These are phyloP conservation scores for Pedicia rivosa DNA, from an alignment of 2,888 invertebrate genomes.

Conservation along the genomic window DNA sequence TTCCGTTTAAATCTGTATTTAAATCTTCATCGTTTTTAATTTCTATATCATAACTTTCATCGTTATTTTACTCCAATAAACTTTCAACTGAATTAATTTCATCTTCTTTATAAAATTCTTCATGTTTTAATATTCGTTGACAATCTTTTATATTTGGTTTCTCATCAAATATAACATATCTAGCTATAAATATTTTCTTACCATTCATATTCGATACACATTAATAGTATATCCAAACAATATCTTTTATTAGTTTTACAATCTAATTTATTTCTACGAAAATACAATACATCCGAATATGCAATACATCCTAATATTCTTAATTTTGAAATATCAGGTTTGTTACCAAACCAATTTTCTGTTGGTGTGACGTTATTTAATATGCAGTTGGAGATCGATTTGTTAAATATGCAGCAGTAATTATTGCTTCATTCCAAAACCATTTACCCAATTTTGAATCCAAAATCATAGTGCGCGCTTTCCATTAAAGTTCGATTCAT, in stretches of 20 bases:
- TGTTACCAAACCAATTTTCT: background rate
- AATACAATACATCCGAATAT: background rate
- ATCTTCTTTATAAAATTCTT: no score
- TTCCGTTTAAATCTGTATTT: no score
- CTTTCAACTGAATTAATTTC: no score
- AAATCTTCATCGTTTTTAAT: no score
- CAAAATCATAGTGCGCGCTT: slow-evolving; percentile 9
- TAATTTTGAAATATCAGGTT: background rate
- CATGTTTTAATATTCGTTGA: no score
- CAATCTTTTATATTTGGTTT: no score
- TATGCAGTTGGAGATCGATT: slow-evolving; percentile 3
- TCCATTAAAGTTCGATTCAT: slow-evolving; percentile 7
- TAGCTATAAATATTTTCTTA: no score
- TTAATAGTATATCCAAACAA: no score
- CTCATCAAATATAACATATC: no score
- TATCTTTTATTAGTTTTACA: background rate
- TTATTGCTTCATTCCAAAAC: slow-evolving; percentile 6
- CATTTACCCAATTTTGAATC: slow-evolving; percentile 8
- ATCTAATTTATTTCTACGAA: background rate
- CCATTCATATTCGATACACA: no score
- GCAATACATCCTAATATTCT: background rate
- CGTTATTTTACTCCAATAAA: no score
- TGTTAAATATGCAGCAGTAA: slow-evolving; percentile 1
- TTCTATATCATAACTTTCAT: no score
- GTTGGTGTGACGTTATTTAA: background rate